Conservation (phyloP, 2,888 invertebrate species). For the Ophion ventricosus region DNA sequence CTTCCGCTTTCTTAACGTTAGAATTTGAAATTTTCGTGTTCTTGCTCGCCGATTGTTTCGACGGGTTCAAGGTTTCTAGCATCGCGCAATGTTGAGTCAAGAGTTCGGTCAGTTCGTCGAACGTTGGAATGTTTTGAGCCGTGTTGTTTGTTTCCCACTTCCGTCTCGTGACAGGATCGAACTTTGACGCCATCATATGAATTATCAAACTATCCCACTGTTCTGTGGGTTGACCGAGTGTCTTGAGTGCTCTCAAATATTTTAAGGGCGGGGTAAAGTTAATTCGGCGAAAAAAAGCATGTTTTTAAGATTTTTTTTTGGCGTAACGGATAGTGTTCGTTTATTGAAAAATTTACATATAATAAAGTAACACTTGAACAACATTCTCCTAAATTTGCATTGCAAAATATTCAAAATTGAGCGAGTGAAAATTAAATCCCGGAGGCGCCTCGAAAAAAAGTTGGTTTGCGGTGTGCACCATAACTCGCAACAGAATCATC, state of each 20-base stretch:
- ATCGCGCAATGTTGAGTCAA: conserved; percentile 45
- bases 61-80: conserved; percentile 48
- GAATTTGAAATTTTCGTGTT: conserved; percentile 8
- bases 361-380: too few species aligned
- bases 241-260: conserved; percentile 52
- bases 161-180: conserved; percentile 51
- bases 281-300: too few species aligned
- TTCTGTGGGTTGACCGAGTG: conserved; percentile 37
- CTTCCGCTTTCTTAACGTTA: conserved; percentile 26
- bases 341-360: too few species aligned
- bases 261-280: too few species aligned
- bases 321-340: too few species aligned
- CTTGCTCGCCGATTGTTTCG: conserved; percentile 29
- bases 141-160: conserved; percentile 52
- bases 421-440: too few species aligned
- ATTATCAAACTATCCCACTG: conserved; percentile 55
- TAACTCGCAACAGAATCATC: too few species aligned
- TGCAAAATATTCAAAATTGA: too few species aligned
- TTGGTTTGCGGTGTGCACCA: too few species aligned
- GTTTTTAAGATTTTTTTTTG: too few species aligned
- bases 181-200: conserved; percentile 48
- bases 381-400: too few species aligned
- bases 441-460: too few species aligned
- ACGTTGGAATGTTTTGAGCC: conserved; percentile 25
- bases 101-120: conserved; percentile 16